Conservation (phyloP, 2,797 vertebrate genomes). For the Lateolabrax maculatus region DNA sequence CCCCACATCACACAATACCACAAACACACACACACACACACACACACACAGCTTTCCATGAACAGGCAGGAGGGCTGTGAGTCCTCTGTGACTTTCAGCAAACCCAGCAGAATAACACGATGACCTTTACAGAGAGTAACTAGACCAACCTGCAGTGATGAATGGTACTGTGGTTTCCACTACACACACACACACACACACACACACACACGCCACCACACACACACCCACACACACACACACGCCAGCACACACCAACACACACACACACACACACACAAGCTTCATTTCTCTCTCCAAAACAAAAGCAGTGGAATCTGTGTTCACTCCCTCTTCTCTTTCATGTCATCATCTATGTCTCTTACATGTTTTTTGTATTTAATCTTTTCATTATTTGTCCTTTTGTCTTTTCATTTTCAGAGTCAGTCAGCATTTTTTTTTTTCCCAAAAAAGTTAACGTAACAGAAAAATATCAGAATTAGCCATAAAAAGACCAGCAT, state of each 20-base stretch:
- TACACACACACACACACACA: not conserved
- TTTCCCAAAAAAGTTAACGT: not conserved
- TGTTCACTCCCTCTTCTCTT: not conserved
- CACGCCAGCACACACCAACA: constrained; percentile 7
- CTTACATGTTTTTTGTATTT: not conserved
- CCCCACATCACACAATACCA: no score
- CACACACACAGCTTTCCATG: not conserved
- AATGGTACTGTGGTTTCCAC: not conserved
- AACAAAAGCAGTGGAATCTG: not conserved
- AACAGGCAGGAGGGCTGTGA: not conserved
- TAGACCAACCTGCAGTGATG: constrained; percentile 36
- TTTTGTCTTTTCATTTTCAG: not conserved
- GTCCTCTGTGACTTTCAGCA: constrained; percentile 43
- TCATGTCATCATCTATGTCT: not conserved
- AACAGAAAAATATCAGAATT: not conserved
- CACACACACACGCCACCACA: not conserved
- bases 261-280: not conserved
- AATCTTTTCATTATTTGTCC: not conserved
- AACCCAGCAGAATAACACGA: not conserved
- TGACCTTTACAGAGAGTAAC: constrained; percentile 40
- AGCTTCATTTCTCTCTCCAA: not conserved
- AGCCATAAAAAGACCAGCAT: not conserved
- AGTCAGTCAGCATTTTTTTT: no score
- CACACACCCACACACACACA: not conserved
- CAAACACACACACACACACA: not conserved